A percentile compares a stretch with the other conserved stretches of the same genome.
phyloP scores from a whole-genome alignment of 2,797 vertebrate species.

The Mycteria americana region DNA sequence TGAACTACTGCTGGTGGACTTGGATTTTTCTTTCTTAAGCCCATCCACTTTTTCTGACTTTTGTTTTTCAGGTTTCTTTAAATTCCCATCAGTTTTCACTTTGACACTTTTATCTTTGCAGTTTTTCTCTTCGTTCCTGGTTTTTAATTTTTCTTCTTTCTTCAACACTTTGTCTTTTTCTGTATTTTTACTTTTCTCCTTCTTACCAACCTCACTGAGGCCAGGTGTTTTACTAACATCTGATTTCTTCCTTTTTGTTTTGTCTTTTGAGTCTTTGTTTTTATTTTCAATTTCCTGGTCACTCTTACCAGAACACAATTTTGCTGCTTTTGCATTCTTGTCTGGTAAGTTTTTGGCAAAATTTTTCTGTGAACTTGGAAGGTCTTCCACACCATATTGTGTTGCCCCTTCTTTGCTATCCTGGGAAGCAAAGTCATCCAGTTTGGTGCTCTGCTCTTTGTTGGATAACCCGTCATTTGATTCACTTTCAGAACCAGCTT shows the following conservation, averaged over 20 bases:
- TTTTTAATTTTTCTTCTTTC: slow-evolving; percentile 28
- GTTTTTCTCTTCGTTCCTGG: slow-evolving; percentile 61
- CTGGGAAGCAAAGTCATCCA: not conserved
- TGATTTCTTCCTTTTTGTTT: slow-evolving; percentile 70
- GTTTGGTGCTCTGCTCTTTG: slow-evolving; percentile 53
- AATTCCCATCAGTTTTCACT: slow-evolving; percentile 40
- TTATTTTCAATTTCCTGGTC: slow-evolving; percentile 63
- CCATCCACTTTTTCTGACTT: slow-evolving; percentile 62
- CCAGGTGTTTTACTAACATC: not conserved
- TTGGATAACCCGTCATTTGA: not conserved
- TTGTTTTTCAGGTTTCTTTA: slow-evolving; percentile 70
- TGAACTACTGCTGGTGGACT: slow-evolving; percentile 41
- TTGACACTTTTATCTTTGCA: slow-evolving; percentile 65
- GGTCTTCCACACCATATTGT: slow-evolving; percentile 59
- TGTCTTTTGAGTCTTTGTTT: slow-evolving; percentile 71
- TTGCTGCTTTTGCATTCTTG: slow-evolving; percentile 57
- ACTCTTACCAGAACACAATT: slow-evolving; percentile 16
- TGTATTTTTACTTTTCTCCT: slow-evolving; percentile 41
- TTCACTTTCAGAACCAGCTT: slow-evolving; percentile 29
- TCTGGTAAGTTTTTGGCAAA: slow-evolving; percentile 18
- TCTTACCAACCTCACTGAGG: slow-evolving; percentile 26
- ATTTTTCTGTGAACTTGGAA: slow-evolving; percentile 16
- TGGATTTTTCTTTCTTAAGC: slow-evolving; percentile 73
- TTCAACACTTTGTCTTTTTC: slow-evolving; percentile 49
- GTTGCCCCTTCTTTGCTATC: slow-evolving; percentile 61